phyloP scores from a whole-genome alignment of 1,140 invertebrate species.

The Pristionchus pacificus region DNA sequence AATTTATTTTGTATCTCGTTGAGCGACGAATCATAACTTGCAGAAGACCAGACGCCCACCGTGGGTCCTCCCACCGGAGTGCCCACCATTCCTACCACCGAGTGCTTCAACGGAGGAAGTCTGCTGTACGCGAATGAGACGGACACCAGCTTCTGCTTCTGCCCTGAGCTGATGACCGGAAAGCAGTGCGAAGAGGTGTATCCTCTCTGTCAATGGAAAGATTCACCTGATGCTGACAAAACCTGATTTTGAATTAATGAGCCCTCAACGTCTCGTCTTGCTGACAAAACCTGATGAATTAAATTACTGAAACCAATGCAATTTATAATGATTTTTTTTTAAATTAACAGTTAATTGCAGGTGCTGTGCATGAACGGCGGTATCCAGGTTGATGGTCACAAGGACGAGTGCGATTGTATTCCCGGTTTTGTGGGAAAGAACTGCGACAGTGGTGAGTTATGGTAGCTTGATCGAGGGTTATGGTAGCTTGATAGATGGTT shows the following conservation, averaged over 20 bases:
- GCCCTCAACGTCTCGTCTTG: too few species aligned
- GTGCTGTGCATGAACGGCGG: conserved; percentile 41
- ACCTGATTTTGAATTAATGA: too few species aligned
- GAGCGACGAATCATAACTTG: conserved; percentile 10
- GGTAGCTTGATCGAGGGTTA: too few species aligned
- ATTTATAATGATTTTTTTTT: background rate
- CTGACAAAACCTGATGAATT: too few species aligned
- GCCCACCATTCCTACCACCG: conserved; percentile 16
- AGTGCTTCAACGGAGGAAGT: conserved; percentile 32
- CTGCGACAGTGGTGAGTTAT: conserved; percentile 36
- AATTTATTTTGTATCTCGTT: too few species aligned
- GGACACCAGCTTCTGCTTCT: conserved; percentile 31
- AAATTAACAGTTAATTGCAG: conserved; percentile 2
- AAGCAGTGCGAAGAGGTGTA: conserved; percentile 27
- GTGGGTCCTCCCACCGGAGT: conserved; percentile 23
- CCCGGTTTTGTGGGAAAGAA: conserved; percentile 32
- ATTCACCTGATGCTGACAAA: too few species aligned
- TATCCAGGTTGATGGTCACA: conserved; percentile 13
- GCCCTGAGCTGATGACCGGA: conserved; percentile 33
- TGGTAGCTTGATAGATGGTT: too few species aligned
- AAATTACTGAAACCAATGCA: too few species aligned
- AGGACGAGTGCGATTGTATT: conserved; percentile 25
- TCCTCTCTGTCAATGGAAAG: background rate
- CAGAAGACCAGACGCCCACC: conserved; percentile 22
- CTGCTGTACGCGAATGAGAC: conserved; percentile 17